Evolutionary conservation across 2,888 invertebrate species (phyloP).

Genomic region (Eutolmus rufibarbis): DNA sequence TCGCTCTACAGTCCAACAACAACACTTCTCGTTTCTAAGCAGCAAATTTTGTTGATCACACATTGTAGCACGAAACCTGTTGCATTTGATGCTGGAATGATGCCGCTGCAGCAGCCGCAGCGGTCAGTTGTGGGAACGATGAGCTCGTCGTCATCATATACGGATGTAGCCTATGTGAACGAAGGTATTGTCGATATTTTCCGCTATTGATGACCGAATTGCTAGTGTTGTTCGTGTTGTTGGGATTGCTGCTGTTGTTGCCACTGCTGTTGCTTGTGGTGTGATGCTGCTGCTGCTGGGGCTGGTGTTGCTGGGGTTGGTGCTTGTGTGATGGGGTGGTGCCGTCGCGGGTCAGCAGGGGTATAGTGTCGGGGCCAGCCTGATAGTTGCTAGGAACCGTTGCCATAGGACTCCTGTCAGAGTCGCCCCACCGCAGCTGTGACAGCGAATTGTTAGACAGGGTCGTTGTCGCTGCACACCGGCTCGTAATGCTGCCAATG

Average conservation of each 20-base stretch:
- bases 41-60: constrained; percentile 62
- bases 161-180: constrained; percentile 68
- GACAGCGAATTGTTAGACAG: constrained; percentile 48
- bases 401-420: constrained; percentile 62
- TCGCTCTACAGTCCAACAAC: background rate
- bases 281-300: constrained; percentile 43
- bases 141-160: constrained; percentile 65
- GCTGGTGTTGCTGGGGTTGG: constrained; percentile 39
- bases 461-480: constrained; percentile 45
- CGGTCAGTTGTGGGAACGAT: constrained; percentile 64
- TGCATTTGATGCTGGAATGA: constrained; percentile 65
- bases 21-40: background rate
- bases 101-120: constrained; percentile 55
- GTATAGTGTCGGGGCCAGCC: constrained; percentile 59
- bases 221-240: background rate
- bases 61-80: constrained; percentile 69
- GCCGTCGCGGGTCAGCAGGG: constrained; percentile 45
- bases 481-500: constrained; percentile 38
- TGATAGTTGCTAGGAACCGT: constrained; percentile 64
- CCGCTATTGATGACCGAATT: constrained; percentile 57
- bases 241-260: constrained; percentile 46
- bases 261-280: constrained; percentile 45
- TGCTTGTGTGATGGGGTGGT: constrained; percentile 21
- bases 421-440: constrained; percentile 52
- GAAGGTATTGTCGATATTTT: constrained; percentile 68